Percentiles rank a stretch among this genome's conserved stretches.
Conservation (phyloP, 2,888 invertebrate species). For the Lepidochrysops patricia region DNA sequence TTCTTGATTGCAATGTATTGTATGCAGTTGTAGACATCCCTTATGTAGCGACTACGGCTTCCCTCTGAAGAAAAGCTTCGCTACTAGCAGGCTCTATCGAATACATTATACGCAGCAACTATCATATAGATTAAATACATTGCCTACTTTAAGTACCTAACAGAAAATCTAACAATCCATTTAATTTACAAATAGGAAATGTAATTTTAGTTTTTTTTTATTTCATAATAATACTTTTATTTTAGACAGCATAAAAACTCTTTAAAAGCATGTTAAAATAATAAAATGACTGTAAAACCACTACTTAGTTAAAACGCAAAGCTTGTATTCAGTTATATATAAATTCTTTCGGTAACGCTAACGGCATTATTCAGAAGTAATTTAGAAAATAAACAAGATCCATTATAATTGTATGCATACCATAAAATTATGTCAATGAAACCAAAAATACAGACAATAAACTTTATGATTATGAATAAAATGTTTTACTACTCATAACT, state of each 20-base stretch:
- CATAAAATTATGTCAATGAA: slow-evolving; percentile 5
- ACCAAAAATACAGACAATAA: background rate
- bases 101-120: too few relatives aligned
- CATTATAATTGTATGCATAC: background rate
- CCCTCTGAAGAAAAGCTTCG: too few relatives aligned
- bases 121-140: too few relatives aligned
- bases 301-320: background rate
- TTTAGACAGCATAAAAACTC: background rate
- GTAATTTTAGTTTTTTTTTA: too few relatives aligned
- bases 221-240: too few relatives aligned
- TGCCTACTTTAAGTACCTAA: too few relatives aligned
- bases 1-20: too few relatives aligned
- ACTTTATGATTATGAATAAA: slow-evolving; percentile 4
- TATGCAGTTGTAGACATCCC: too few relatives aligned
- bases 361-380: background rate
- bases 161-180: too few relatives aligned
- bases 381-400: background rate
- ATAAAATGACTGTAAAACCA: background rate
- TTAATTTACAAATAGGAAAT: too few relatives aligned
- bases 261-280: background rate
- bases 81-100: too few relatives aligned
- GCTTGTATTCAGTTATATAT: background rate
- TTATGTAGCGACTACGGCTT: too few relatives aligned
- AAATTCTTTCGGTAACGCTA: background rate
- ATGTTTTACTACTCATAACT: slow-evolving; percentile 3